phyloP scores from a whole-genome alignment of 2,888 invertebrate species.

The Xylota segnis region DNA sequence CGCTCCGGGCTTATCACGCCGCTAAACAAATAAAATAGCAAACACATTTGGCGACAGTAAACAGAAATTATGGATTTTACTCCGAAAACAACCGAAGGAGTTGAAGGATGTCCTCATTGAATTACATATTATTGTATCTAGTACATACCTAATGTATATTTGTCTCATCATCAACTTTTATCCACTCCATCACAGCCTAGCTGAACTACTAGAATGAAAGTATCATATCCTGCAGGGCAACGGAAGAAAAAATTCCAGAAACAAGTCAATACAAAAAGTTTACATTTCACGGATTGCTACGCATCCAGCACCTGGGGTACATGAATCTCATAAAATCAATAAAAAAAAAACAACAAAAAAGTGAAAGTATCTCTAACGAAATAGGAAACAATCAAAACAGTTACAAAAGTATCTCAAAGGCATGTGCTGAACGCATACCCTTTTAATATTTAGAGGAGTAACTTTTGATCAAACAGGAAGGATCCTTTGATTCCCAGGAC shows the following conservation, averaged over 20 bases:
- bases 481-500: neutral
- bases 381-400: neutral
- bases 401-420: neutral
- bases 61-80: constrained; percentile 13
- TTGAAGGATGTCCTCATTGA: constrained; percentile 5
- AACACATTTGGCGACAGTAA: constrained; percentile 29
- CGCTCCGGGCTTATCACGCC: constrained; percentile 1
- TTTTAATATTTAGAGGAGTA: neutral
- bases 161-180: neutral
- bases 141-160: neutral
- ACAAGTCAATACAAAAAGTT: neutral
- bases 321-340: neutral
- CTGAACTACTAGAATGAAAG: neutral
- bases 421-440: too few species aligned
- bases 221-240: neutral
- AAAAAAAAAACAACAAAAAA: too few species aligned
- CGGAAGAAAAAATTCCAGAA: constrained; percentile 84
- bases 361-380: neutral
- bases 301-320: constrained; percentile 1
- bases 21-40: constrained; percentile 27
- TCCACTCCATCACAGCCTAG: neutral
- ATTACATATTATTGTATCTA: neutral
- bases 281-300: constrained; percentile 20
- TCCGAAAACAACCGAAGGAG: too few species aligned
- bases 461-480: neutral